These are phyloP conservation scores for Hirundo rustica DNA, from an alignment of 2,797 vertebrate species.

Conservation along the genomic window DNA sequence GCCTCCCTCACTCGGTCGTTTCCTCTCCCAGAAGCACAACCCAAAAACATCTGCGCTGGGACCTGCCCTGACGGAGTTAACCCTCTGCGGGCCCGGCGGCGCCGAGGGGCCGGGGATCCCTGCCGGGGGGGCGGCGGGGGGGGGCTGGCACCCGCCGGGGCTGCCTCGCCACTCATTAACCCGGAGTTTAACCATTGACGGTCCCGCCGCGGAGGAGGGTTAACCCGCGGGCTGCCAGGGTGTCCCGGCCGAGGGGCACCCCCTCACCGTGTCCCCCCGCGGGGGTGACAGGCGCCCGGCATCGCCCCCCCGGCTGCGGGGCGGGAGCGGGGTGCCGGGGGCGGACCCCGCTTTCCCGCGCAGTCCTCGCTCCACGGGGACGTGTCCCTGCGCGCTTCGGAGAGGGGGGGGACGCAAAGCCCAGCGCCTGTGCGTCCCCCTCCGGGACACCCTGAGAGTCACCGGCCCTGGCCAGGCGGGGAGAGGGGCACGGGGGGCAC, in stretches of 20 bases:
- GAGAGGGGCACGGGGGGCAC: background rate
- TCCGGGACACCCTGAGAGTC: background rate
- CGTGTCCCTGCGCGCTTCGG: background rate
- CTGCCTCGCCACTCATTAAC: slow-evolving; percentile 53
- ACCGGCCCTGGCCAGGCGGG: background rate
- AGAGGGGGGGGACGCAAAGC: background rate
- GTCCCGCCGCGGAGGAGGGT: background rate
- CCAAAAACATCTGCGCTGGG: slow-evolving; percentile 67
- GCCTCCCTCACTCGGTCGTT: slow-evolving; percentile 45
- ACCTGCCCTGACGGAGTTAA: slow-evolving; percentile 60
- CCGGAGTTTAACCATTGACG: slow-evolving; percentile 45
- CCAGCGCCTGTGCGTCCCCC: too few species aligned
- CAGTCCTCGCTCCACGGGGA: background rate
- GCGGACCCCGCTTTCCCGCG: slow-evolving; percentile 15
- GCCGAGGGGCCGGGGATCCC: background rate
- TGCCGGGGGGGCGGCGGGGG: background rate
- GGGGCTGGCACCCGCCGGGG: background rate
- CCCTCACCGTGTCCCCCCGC: background rate
- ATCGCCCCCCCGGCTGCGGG: background rate
- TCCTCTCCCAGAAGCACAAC: slow-evolving; percentile 65
- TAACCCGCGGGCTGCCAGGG: slow-evolving; percentile 32
- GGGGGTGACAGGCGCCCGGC: background rate
- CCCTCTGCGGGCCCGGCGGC: slow-evolving; percentile 24
- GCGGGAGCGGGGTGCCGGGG: background rate
- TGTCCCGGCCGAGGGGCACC: background rate